Evolutionary conservation across 2,888 invertebrate genomes (phyloP).

Genomic region (Lasioglossum zephyrum): DNA sequence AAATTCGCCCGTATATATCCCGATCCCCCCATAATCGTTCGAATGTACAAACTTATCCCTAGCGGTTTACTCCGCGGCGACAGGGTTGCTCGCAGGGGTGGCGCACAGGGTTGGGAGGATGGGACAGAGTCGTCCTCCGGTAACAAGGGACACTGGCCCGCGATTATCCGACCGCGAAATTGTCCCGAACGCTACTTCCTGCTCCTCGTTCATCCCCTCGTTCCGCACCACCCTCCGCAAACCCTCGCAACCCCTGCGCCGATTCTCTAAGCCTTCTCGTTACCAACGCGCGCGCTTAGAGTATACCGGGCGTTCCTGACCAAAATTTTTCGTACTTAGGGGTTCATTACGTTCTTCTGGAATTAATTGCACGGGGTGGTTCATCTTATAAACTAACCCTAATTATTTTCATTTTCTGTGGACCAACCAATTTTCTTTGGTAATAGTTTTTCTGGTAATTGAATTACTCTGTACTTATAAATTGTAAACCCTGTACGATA

Average conservation of each 20-base stretch:
- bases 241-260: not conserved
- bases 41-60: conserved; percentile 33
- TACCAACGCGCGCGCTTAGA: not conserved
- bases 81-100: conserved; percentile 5
- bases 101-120: not conserved
- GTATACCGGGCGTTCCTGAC: not conserved
- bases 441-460: too few species aligned
- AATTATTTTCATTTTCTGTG: not conserved
- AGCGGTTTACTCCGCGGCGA: conserved; percentile 18
- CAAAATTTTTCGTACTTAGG: not conserved
- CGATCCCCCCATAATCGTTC: conserved; percentile 18
- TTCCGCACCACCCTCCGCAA: conserved; percentile 10
- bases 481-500: too few species aligned
- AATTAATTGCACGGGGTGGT: not conserved
- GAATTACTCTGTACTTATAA: too few species aligned
- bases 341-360: not conserved
- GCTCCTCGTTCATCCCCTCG: conserved; percentile 37
- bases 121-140: conserved; percentile 16
- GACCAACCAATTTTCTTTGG: not conserved
- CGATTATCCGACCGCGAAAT: conserved; percentile 75
- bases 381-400: not conserved
- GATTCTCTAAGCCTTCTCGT: not conserved
- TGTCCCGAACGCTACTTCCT: conserved; percentile 64
- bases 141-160: conserved; percentile 61
- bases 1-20: conserved; percentile 23